A percentile compares a stretch with the other conserved stretches of the same genome.
Evolutionary conservation across 2,113 vertebrate genomes (phyloP).

Genomic region (Dicerorhinus sumatrensis): DNA sequence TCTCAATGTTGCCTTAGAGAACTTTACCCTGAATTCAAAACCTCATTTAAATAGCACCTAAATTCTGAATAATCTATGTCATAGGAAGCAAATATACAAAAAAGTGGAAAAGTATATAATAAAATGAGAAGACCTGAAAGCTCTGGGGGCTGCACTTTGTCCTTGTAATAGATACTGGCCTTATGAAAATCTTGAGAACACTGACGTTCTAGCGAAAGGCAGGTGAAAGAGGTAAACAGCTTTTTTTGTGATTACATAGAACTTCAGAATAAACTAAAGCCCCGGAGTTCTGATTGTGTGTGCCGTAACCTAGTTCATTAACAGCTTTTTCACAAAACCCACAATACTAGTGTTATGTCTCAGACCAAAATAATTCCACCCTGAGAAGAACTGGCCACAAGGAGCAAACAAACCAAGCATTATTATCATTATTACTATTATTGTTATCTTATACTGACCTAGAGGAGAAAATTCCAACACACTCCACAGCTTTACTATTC

Average conservation of each 20-base stretch:
- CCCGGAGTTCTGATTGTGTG: conserved; percentile 41
- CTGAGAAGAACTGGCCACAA: neutral
- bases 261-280: conserved; percentile 62
- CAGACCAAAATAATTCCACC: neutral
- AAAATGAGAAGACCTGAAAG: neutral
- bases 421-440: neutral
- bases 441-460: neutral
- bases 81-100: neutral
- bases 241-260: conserved; percentile 62
- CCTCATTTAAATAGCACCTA: neutral
- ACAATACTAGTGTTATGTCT: neutral
- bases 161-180: fast-evolving
- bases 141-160: neutral
- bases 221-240: neutral
- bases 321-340: neutral
- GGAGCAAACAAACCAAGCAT: neutral
- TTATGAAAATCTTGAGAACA: fast-evolving
- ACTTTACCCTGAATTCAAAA: neutral
- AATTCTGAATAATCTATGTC: neutral
- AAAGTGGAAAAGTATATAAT: neutral
- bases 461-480: neutral
- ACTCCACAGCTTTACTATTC: neutral
- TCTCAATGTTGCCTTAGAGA: neutral
- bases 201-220: neutral
- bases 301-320: neutral